A percentile compares a stretch with the other conserved stretches of the same genome.
phyloP scores from a whole-genome alignment of 1,140 invertebrate genomes.

The Trichomalopsis sarcophagae region DNA sequence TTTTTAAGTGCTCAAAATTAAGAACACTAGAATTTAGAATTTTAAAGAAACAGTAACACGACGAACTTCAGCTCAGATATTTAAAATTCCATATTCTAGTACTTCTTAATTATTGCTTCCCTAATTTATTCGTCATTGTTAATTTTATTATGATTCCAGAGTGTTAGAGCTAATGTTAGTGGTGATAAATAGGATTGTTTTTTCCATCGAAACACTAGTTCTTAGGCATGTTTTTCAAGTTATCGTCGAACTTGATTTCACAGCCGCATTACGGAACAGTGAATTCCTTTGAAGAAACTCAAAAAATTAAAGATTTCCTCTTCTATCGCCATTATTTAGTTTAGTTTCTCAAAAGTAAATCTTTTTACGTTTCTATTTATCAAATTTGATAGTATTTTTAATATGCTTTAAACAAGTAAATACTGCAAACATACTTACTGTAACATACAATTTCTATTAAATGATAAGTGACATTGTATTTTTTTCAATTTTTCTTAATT shows the following conservation, averaged over 20 bases:
- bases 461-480: too few species aligned
- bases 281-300: not conserved
- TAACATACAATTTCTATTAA: too few species aligned
- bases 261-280: not conserved
- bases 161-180: not conserved
- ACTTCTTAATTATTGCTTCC: not conserved
- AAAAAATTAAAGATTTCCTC: not conserved
- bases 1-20: not conserved
- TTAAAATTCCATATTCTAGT: conserved; percentile 8
- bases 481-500: too few species aligned
- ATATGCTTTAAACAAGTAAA: too few species aligned
- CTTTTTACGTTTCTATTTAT: too few species aligned
- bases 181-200: conserved; percentile 6
- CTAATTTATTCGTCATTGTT: not conserved
- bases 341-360: not conserved
- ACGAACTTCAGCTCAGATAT: not conserved
- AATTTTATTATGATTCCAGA: not conserved
- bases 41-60: not conserved
- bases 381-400: too few species aligned
- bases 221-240: not conserved
- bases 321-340: conserved; percentile 12
- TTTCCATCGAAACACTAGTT: conserved; percentile 5
- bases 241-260: not conserved
- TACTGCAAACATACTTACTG: too few species aligned
- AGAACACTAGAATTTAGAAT: conserved; percentile 15